A percentile compares a stretch with the other conserved stretches of the same genome.
Evolutionary conservation across 2,797 vertebrate genomes (phyloP).

Genomic region (Mormyrus proboscirostris): DNA sequence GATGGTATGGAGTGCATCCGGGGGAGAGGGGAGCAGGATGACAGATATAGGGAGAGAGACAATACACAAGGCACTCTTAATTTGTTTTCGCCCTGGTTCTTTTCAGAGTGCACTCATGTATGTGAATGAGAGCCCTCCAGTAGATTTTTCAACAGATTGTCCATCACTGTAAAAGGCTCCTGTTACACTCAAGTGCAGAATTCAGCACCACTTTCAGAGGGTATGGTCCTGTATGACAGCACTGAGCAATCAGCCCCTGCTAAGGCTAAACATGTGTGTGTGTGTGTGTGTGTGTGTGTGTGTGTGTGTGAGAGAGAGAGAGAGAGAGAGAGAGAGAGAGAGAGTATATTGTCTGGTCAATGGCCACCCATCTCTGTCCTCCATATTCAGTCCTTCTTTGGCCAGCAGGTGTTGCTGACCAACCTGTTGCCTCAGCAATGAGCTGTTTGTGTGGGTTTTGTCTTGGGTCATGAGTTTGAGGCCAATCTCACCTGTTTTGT

Average conservation of each 20-base stretch:
- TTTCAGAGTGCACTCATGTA: neutral
- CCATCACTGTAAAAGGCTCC: neutral
- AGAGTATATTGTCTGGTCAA: neutral
- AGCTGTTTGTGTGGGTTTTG: neutral
- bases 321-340: no score
- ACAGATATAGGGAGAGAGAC: neutral
- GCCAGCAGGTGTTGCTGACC: neutral
- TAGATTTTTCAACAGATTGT: neutral
- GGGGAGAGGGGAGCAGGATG: neutral
- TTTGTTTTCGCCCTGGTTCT: neutral
- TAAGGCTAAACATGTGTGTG: no score
- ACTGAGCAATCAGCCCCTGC: neutral
- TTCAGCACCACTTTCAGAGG: neutral
- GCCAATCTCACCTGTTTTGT: neutral
- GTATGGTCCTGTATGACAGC: neutral
- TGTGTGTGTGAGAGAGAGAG: neutral
- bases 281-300: no score
- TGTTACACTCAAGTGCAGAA: conserved; percentile 7
- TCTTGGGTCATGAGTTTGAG: neutral
- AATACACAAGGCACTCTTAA: neutral
- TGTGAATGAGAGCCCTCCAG: neutral
- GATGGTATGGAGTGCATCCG: neutral
- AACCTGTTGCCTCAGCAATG: neutral
- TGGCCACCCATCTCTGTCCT: neutral
- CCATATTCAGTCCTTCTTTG: neutral